Conservation (phyloP, 2,888 invertebrate species). For the Mimumesa dahlbomi region DNA sequence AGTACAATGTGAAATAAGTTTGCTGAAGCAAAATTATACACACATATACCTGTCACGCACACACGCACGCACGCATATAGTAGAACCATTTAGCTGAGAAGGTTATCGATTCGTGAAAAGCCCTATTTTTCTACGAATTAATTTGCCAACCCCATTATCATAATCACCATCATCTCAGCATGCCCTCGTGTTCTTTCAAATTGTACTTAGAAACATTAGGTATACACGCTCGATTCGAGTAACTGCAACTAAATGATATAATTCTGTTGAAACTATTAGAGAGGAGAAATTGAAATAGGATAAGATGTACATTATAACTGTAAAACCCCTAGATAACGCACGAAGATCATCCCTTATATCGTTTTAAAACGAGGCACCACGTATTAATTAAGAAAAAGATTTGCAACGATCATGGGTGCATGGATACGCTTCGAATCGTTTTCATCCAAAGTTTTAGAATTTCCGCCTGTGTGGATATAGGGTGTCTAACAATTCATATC, state of each 20-base stretch:
- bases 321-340: neutral
- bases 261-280: neutral
- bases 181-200: conserved; percentile 13
- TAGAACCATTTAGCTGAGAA: conserved; percentile 43
- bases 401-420: conserved; percentile 42
- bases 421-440: conserved; percentile 45
- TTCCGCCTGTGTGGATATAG: conserved; percentile 25
- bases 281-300: too few relatives aligned
- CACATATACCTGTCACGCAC: conserved; percentile 20
- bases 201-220: too few relatives aligned
- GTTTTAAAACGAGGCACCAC: neutral
- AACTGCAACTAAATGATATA: neutral
- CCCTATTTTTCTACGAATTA: neutral
- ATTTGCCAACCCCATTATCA: conserved; percentile 22
- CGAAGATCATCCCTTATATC: neutral
- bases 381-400: neutral
- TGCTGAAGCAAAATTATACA: conserved; percentile 63
- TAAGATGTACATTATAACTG: too few relatives aligned
- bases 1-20: conserved; percentile 80
- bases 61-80: conserved; percentile 16
- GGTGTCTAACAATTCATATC: conserved; percentile 18
- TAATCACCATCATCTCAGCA: conserved; percentile 23
- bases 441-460: conserved; percentile 41
- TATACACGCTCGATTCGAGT: too few relatives aligned
- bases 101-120: conserved; percentile 10